phyloP scores from a whole-genome alignment of 2,113 vertebrate species.

The Columbina picui region DNA sequence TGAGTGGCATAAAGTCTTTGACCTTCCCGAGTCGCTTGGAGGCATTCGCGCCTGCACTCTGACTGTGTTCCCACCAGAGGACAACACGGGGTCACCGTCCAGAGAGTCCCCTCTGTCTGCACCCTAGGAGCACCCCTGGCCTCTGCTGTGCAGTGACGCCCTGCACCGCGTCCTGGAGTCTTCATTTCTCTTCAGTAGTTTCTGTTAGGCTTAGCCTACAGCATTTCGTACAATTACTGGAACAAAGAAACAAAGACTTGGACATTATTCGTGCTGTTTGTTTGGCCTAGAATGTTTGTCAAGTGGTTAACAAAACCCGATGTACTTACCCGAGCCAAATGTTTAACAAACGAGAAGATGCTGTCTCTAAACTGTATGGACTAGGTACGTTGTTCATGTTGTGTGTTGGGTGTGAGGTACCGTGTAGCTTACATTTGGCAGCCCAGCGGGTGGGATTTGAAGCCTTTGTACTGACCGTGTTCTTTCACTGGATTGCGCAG shows the following conservation, averaged over 20 bases:
- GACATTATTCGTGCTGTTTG: conserved; percentile 54
- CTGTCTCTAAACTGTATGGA: conserved; percentile 37
- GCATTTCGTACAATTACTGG: conserved; percentile 52
- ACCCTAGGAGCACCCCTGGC: conserved; percentile 80
- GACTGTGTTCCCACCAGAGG: conserved; percentile 95
- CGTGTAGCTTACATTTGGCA: conserved; percentile 41
- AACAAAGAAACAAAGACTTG: not conserved
- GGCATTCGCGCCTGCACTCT: conserved; percentile 98
- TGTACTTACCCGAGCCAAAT: conserved; percentile 50
- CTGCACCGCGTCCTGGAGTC: conserved; percentile 84
- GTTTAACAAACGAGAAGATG: conserved; percentile 42
- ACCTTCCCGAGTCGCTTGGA: conserved; percentile 97
- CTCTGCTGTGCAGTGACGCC: conserved; percentile 73
- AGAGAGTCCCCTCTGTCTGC: conserved; percentile 96
- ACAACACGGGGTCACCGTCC: conserved; percentile 91
- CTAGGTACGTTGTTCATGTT: conserved; percentile 47
- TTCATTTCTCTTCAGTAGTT: conserved; percentile 59
- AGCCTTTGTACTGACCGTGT: not conserved
- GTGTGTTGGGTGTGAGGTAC: conserved; percentile 38
- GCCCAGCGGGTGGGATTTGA: not conserved
- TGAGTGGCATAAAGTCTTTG: conserved; percentile 99
- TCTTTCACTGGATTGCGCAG: too few species aligned
- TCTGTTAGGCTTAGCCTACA: conserved; percentile 64
- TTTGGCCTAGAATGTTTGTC: conserved; percentile 71
- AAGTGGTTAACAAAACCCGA: conserved; percentile 11